A percentile compares a stretch with the other conserved stretches of the same genome.
phyloP scores from a whole-genome alignment of 2,797 vertebrate species.

The Anisognathus igniventris region DNA sequence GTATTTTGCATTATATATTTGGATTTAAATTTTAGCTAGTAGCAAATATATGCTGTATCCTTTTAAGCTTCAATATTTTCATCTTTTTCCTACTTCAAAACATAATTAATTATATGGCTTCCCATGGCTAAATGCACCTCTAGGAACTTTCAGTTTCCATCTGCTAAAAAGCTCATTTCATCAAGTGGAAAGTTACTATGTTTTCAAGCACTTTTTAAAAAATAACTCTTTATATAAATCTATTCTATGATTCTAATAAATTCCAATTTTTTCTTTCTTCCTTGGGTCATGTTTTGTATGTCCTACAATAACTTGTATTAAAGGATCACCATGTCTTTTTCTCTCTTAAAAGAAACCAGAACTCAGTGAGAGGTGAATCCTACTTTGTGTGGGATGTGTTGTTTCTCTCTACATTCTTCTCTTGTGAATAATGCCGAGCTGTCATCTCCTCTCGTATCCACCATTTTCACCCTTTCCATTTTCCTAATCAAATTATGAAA shows the following conservation, averaged over 20 bases:
- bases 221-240: background rate
- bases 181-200: background rate
- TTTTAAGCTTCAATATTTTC: background rate
- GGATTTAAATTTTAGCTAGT: background rate
- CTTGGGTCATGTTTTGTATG: background rate
- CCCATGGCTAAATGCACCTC: background rate
- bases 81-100: background rate
- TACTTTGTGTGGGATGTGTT: background rate
- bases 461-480: background rate
- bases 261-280: background rate
- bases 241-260: background rate
- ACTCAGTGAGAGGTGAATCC: background rate
- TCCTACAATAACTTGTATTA: background rate
- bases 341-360: background rate
- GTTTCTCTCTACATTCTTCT: background rate
- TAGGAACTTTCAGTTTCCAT: background rate
- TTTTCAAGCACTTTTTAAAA: background rate
- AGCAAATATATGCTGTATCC: background rate
- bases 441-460: background rate
- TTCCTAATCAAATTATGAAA: background rate
- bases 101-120: background rate
- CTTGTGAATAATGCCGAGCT: background rate
- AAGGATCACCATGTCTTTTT: background rate
- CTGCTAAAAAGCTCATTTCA: background rate
- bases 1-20: accelerated